phyloP scores from a whole-genome alignment of 2,797 vertebrate species.

The Cossypha heuglini region DNA sequence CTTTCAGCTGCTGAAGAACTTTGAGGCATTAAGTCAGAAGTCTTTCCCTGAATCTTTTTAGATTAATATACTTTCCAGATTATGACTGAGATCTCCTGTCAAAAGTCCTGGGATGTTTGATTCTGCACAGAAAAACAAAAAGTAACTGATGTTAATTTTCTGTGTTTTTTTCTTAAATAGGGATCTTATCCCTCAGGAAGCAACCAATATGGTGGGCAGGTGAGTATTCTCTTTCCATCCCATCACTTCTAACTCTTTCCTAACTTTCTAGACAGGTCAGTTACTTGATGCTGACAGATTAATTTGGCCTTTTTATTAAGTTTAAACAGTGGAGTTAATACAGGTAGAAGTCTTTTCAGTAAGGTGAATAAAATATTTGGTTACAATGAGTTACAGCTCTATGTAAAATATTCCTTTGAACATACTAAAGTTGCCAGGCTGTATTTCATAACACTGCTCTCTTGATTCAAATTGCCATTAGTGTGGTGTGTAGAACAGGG shows the following conservation, averaged over 20 bases:
- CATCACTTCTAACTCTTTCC: not conserved
- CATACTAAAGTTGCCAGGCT: not conserved
- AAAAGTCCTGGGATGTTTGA: not conserved
- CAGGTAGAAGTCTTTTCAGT: accelerated
- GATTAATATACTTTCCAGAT: not conserved
- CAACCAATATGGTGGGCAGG: constrained; percentile 21
- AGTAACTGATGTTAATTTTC: not conserved
- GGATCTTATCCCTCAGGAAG: not conserved
- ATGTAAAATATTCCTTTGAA: not conserved
- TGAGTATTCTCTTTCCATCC: not conserved
- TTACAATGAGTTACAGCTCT: not conserved
- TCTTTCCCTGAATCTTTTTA: not conserved
- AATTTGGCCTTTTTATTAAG: not conserved
- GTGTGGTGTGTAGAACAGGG: not conserved
- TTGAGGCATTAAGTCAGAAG: not conserved
- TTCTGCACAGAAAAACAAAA: not conserved
- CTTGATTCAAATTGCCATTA: not conserved
- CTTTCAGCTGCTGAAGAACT: not conserved
- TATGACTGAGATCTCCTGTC: not conserved
- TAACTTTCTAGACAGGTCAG: not conserved
- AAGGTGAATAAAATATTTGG: not conserved
- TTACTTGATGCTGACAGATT: not conserved
- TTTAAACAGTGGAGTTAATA: not conserved
- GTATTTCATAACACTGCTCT: not conserved
- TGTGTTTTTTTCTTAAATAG: not conserved